Base-by-base conservation (phyloP, 2,113 vertebrate species). In the Daphoenositta chrysoptera region DNA sequence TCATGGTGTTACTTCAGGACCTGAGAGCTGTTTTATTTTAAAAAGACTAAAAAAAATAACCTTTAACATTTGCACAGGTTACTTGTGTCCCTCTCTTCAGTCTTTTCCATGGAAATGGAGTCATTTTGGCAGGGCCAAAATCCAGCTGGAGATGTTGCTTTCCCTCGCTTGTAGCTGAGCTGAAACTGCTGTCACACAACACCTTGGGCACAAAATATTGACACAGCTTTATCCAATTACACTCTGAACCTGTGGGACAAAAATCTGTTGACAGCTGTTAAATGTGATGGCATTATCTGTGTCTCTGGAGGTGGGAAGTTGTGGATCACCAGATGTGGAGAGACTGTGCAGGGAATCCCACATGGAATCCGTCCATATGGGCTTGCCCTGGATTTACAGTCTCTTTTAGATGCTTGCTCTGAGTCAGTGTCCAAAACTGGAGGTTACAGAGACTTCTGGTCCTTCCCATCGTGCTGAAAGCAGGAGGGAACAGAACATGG, bases 261-360 rank as follows among this genome's bases (percentile, higher is more conserved):
- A 75, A 93, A 54, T 42, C 77, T 93, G 87, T 68, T n/a, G 3
- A 13, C 15, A 15, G 87, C 56, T 93, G 80, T 93, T 91, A 75
- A 81, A 78, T 87, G 65, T 93, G 92, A 95, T 89, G 84, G 92
- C 69, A 87, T 94, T 89, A 87, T 87, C 84, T 51, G 51, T 20
- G 51, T 78, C 92, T 82, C 90, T 44, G 60, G 84, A 81, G 73
- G 56, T 50, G 64, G 20, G 69, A 77, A 54, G 89, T 11, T 87
- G 58, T 89, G 87, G 77, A 78, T 89, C 69, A 83, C 56, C 72
- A 89, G 89, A 87, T 94, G 84, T 66, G 69, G 69, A 84, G 77
- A 54, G 61, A 44, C 71, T n/a, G 0, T 1, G 17, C 31, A 65
- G 37, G 63, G 47, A 87, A 84, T 75, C 54, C 84, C 64, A 69